phyloP scores from a whole-genome alignment of 2,113 vertebrate species.

The Chaetodon auriga region DNA sequence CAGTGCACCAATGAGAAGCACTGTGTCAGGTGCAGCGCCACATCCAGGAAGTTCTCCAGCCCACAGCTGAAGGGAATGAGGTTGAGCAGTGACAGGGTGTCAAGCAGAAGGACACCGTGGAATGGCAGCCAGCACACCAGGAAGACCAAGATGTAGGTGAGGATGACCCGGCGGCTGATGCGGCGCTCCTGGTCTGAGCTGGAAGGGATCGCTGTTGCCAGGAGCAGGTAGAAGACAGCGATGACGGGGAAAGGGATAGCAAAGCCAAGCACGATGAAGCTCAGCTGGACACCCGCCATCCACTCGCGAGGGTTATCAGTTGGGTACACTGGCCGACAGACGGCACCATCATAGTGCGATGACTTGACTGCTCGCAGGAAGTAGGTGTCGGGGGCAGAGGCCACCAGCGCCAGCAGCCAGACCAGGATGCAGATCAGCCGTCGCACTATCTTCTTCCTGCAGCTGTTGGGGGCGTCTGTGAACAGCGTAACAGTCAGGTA shows the following conservation, averaged over 20 bases:
- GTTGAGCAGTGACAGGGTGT: constrained; percentile 87
- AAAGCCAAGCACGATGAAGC: constrained; percentile 90
- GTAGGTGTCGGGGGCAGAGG: constrained; percentile 90
- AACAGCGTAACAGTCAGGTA: constrained; percentile 87
- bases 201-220: constrained; percentile 83
- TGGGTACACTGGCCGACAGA: constrained; percentile 89
- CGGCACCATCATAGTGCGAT: constrained; percentile 79
- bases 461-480: constrained; percentile 64
- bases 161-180: constrained; percentile 88
- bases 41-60: constrained; percentile 89
- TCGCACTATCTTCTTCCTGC: constrained; percentile 83
- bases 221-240: constrained; percentile 87
- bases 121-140: constrained; percentile 94
- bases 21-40: constrained; percentile 89
- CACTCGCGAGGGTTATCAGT: constrained; percentile 87
- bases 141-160: constrained; percentile 91
- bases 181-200: constrained; percentile 87
- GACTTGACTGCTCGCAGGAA: constrained; percentile 89
- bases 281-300: constrained; percentile 90
- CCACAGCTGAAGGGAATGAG: constrained; percentile 89
- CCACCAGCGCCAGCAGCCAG: constrained; percentile 90
- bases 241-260: constrained; percentile 90
- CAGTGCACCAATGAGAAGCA: constrained; percentile 92
- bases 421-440: constrained; percentile 87
- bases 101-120: constrained; percentile 87